Conservation (phyloP, 2,888 invertebrate species). For the Nipponacmea schrenckii region DNA sequence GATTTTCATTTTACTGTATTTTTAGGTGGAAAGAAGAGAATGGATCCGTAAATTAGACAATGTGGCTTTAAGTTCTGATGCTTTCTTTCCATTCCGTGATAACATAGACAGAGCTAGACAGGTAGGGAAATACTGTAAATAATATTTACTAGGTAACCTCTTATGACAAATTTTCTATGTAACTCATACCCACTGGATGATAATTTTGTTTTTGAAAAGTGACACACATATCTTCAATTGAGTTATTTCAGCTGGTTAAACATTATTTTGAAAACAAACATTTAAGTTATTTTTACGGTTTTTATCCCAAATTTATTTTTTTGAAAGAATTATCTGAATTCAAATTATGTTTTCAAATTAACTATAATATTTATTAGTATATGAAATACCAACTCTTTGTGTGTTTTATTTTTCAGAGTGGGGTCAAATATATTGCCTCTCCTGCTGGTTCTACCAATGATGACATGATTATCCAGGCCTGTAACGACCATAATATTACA, state of each 20-base stretch:
- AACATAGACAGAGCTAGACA: constrained; percentile 92
- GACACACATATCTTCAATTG: no score
- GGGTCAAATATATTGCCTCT: constrained; percentile 91
- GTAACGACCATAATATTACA: constrained; percentile 88
- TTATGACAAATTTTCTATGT: not conserved
- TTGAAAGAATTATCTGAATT: not conserved
- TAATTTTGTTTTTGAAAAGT: not conserved
- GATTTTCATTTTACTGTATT: not conserved
- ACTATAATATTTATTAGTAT: not conserved
- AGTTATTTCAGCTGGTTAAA: no score
- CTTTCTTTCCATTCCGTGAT: constrained; percentile 98
- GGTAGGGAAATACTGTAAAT: constrained; percentile 71
- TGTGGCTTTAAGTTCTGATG: constrained; percentile 90
- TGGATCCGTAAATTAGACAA: constrained; percentile 74
- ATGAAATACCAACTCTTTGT: not conserved
- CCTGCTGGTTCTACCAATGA: constrained; percentile 96
- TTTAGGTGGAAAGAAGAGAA: constrained; percentile 61
- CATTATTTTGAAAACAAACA: no score
- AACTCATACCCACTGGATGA: not conserved
- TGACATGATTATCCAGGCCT: constrained; percentile 86
- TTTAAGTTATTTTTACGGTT: no score
- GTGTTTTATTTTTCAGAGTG: constrained; percentile 79
- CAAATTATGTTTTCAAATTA: not conserved
- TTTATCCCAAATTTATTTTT: no score
- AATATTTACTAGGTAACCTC: no score